Evolutionary conservation across 2,888 invertebrate genomes (phyloP).

Genomic region (Salticus scenicus): DNA sequence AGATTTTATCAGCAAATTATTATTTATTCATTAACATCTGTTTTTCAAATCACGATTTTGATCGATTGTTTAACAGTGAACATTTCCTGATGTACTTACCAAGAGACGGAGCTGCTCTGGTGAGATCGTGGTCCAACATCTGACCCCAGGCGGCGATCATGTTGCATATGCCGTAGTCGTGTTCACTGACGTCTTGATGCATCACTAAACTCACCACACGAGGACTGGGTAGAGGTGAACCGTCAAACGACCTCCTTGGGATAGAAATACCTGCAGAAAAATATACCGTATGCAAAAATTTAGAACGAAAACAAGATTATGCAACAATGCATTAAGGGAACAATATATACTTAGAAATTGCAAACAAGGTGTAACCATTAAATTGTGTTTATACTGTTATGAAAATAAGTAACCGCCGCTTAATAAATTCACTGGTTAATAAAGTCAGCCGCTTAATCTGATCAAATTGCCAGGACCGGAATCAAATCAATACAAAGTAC

Average conservation of each 20-base stretch:
- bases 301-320: too few species aligned
- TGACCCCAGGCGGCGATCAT: constrained; percentile 93
- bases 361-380: too few species aligned
- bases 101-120: constrained; percentile 82
- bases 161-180: constrained; percentile 94
- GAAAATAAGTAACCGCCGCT: too few species aligned
- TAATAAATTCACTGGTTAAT: too few species aligned
- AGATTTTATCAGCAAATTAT: not conserved
- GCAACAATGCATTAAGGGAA: too few species aligned
- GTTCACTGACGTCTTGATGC: constrained; percentile 84
- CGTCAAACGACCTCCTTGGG: constrained; percentile 72
- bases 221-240: constrained; percentile 81
- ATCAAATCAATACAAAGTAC: too few species aligned
- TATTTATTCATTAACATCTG: not conserved
- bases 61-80: not conserved
- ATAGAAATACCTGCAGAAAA: constrained; percentile 71
- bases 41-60: not conserved
- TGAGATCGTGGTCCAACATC: constrained; percentile 91
- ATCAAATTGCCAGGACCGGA: too few species aligned
- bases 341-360: too few species aligned
- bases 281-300: too few species aligned
- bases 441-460: too few species aligned
- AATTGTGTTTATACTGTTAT: too few species aligned
- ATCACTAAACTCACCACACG: constrained; percentile 82
- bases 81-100: constrained; percentile 46